Evolutionary conservation across 1,140 invertebrate species (phyloP), one percentile per base, ranked within the genome.

Genomic region (Pissodes strobi): DNA sequence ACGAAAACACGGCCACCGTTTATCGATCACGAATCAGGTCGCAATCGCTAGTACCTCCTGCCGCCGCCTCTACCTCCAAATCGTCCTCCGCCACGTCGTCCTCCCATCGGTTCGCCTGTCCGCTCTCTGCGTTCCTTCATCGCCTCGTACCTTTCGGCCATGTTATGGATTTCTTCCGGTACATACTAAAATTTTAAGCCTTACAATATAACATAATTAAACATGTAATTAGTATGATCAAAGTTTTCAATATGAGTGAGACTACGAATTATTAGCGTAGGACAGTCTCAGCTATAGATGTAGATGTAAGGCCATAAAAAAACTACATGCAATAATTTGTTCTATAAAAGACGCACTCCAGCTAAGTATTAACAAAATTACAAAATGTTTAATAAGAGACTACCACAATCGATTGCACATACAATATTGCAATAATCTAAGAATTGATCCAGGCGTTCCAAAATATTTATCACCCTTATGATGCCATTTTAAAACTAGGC

Each of bases 91-190:
- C 73, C 66, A 38, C 72, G 49, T 10, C 65, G 62, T 39, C 72
- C 56, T 13, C 75, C 67, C 60, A 61, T 71, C 66, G 13, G 74
- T 73, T 15, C 10, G 48, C 56, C 74, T 67, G 10, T 79, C 22
- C 78, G 75, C 9, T 74, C 80, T 41, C 79, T 80, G 39, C 82
- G 82, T 21, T 86, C 79, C 60, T 87, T 88, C 84, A 84, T 86
- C 1, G 78, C 83, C 15, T 83, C 79, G 73, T 85, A 89, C 17
- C 89, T 81, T 39, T 85, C 75, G 12, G 88, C 82, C 90, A 93
- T 92, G n/a, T 80, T 69, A 19, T 82, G 76, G 17, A 93, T 72
- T 68, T 90, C 86, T n/a, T 85, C 78, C 5, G 91, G 92, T 23
- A 94, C 84, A 75, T 37, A 64, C 67, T 68, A 22, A 18, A 41